Conservation (phyloP, 2,888 invertebrate species). For the Salticus scenicus region DNA sequence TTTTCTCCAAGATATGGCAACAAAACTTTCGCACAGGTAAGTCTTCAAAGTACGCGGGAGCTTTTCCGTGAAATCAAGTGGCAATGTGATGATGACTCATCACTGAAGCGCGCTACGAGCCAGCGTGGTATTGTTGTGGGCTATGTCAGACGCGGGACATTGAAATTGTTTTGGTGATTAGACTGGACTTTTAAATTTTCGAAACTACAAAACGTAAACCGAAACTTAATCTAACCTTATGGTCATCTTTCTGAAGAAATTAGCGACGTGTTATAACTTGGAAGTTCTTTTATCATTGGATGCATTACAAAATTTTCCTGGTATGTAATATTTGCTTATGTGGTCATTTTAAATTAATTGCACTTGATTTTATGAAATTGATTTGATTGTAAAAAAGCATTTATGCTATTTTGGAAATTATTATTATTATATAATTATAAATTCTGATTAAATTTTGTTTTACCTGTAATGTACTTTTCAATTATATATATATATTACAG, state of each 20-base stretch:
- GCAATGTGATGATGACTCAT: slow-evolving; percentile 8
- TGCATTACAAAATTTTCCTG: neutral
- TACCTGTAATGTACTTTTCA: too few species aligned
- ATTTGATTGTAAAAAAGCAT: too few species aligned
- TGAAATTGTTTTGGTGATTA: neutral
- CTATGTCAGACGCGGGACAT: neutral
- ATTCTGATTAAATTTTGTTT: too few species aligned
- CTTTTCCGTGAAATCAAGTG: neutral
- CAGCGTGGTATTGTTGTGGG: slow-evolving; percentile 19
- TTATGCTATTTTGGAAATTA: too few species aligned
- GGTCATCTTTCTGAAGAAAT: neutral
- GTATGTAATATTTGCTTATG: too few species aligned
- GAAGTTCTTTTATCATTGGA: too few species aligned
- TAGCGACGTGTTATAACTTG: too few species aligned
- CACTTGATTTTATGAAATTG: too few species aligned
- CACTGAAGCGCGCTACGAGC: neutral
- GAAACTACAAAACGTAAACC: neutral
- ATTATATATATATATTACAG: too few species aligned
- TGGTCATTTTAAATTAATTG: too few species aligned
- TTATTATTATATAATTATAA: too few species aligned
- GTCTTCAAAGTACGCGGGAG: neutral
- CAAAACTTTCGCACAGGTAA: neutral
- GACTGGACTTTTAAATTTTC: neutral
- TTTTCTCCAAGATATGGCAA: slow-evolving; percentile 4
- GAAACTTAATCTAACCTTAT: neutral